Percentiles rank a stretch among this genome's conserved stretches.
These are phyloP conservation scores for Ophthalmolycus amberensis DNA, from an alignment of 2,113 vertebrate genomes.

Conservation along the genomic window DNA sequence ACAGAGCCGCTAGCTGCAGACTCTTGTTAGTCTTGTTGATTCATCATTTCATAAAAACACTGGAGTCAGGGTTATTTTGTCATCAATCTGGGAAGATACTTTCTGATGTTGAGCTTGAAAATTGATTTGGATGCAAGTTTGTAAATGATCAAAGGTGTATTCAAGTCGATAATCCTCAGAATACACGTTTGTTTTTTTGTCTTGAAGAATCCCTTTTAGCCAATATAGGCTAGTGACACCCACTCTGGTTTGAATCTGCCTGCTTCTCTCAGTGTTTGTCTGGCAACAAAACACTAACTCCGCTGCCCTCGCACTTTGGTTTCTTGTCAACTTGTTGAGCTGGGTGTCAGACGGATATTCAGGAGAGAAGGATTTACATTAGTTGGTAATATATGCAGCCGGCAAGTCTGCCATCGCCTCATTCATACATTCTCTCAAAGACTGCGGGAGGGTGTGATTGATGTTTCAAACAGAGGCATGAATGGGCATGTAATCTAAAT, in stretches of 20 bases:
- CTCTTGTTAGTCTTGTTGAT: not conserved
- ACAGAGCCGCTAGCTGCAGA: not conserved
- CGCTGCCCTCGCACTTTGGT: conserved; percentile 22
- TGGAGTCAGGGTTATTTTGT: not conserved
- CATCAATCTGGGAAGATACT: not conserved
- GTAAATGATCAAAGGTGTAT: not conserved
- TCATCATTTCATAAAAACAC: not conserved
- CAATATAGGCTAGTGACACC: not conserved
- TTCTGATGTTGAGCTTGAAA: not conserved
- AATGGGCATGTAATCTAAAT: conserved; percentile 28
- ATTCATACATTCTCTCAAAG: conserved; percentile 18
- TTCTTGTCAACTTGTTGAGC: conserved; percentile 41
- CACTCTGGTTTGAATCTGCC: conserved; percentile 32
- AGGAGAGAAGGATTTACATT: conserved; percentile 29
- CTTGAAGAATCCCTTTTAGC: not conserved
- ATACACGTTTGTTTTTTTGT: not conserved
- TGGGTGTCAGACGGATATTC: conserved; percentile 5
- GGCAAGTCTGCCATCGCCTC: not conserved
- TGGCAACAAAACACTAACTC: conserved; percentile 20
- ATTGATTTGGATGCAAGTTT: not conserved
- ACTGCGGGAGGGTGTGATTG: not conserved
- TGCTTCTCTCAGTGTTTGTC: conserved; percentile 35
- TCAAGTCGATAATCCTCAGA: not conserved
- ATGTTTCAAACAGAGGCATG: conserved; percentile 20
- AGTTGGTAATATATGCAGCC: not conserved